Percentiles rank a stretch among this genome's conserved stretches.
Evolutionary conservation across 1,140 invertebrate genomes (phyloP).

Genomic region (Apolygus lucorum): DNA sequence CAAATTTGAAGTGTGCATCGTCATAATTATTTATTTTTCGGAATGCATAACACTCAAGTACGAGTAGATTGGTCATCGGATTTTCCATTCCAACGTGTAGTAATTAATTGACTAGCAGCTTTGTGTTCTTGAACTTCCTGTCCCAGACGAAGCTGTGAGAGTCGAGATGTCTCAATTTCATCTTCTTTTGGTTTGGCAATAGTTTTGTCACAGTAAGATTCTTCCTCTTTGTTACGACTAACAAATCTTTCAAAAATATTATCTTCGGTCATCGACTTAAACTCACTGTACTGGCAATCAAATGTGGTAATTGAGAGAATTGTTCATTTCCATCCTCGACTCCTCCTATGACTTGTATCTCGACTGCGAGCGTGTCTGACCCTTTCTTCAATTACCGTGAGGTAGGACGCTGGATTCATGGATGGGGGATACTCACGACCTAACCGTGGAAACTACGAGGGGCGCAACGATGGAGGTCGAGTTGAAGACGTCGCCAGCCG

Average conservation of each 20-base stretch:
- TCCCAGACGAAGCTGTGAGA: too few species aligned
- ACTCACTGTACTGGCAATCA: background rate
- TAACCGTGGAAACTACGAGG: conserved; percentile 20
- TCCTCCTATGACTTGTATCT: background rate
- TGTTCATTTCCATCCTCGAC: conserved; percentile 10
- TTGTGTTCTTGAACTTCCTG: too few species aligned
- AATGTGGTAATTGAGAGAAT: conserved; percentile 7
- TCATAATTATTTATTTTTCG: too few species aligned
- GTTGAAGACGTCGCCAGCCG: conserved; percentile 24
- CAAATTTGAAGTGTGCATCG: too few species aligned
- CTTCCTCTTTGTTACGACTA: background rate
- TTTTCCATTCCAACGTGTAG: too few species aligned
- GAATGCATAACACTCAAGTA: too few species aligned
- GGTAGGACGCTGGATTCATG: conserved; percentile 31
- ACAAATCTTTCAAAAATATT: background rate
- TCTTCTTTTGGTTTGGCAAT: background rate
- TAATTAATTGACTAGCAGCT: too few species aligned
- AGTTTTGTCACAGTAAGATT: background rate
- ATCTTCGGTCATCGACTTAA: background rate
- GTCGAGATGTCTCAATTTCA: too few species aligned
- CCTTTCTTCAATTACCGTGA: conserved; percentile 3
- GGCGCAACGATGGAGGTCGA: background rate
- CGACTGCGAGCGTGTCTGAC: background rate
- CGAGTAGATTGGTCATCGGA: too few species aligned
- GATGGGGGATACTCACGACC: conserved; percentile 26